Evolutionary conservation across 2,113 vertebrate species (phyloP).

Genomic region (Hydrolagus affinis): DNA sequence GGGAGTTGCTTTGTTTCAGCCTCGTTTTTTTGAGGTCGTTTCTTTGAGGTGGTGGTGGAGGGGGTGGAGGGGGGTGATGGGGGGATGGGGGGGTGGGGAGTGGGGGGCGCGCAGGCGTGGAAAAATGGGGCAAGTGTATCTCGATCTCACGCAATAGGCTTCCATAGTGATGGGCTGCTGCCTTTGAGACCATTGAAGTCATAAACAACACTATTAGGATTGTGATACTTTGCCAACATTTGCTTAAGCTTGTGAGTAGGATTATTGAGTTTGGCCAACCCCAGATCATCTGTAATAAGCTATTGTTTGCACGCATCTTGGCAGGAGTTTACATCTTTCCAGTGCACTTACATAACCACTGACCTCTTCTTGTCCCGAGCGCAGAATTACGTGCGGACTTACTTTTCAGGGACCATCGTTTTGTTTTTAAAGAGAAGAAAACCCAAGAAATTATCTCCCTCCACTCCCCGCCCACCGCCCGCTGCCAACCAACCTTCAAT

Average conservation of each 20-base stretch:
- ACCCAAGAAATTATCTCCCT: no score
- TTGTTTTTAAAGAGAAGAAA: no score
- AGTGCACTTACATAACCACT: conserved; percentile 48
- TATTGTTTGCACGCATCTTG: conserved; percentile 52
- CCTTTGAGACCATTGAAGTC: background rate
- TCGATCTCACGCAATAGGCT: background rate
- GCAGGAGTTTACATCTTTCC: conserved; percentile 5
- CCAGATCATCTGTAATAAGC: conserved; percentile 47
- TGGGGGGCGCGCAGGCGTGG: no score
- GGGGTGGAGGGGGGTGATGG: no score
- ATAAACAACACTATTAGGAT: background rate
- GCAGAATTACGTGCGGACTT: background rate
- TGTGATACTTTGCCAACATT: conserved; percentile 37
- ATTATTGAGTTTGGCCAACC: conserved; percentile 53
- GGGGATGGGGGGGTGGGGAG: no score
- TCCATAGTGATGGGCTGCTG: background rate
- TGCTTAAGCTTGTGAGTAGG: conserved; percentile 46
- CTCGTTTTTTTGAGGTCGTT: conserved; percentile 47
- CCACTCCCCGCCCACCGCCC: no score
- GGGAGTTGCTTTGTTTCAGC: conserved; percentile 43
- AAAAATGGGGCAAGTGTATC: background rate
- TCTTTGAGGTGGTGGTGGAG: no score
- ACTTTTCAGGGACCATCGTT: background rate
- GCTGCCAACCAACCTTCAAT: no score
- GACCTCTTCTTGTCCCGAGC: conserved; percentile 13